Evolutionary conservation across 2,113 vertebrate species (phyloP), one percentile per base, ranked within the genome.

Genomic region (Chitala chitala): DNA sequence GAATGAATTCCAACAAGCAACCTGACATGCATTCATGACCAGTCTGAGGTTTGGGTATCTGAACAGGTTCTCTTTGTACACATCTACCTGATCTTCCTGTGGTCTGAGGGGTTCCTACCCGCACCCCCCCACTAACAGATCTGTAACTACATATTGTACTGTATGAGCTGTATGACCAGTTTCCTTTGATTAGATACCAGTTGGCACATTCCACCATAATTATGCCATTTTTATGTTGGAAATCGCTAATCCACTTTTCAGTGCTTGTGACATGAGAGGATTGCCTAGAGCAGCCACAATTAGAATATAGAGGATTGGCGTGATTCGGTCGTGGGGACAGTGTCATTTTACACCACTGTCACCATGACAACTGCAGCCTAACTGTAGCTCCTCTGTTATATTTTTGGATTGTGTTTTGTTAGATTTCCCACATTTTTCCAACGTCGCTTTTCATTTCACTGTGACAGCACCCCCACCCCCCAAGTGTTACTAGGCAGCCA

Each of bases 301-400:
- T 63, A 63, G 59, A 36, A 36, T 63, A 63, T 29, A 36, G 31
- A 63, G 38, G 59, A 63, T 36, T 63, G 33, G 33, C 33, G 31
- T 33, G 2, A 33, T 15, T 17, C 10, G 33, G 38, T 36, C n/a
- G 38, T 63, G 59, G 29, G 59, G 38, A 63, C 31, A 33, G 13
- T 63, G 38, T 33, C 29, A 59, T 59, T 33, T 61, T 61, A 36
- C 15, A 63, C 31, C 29, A n/a, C 38, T 63, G n/a, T 63, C 59
- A 36, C 59, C 59, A 63, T 63, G 59, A 63, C 59, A 63, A 63
- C 59, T n/a, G n/a, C n/a, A n/a, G n/a, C n/a, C n/a, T n/a, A n/a
- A n/a, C n/a, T n/a, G n/a, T n/a, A n/a, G n/a, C n/a, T 40, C 38
- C 33, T 63, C 59, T 63, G 20, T 63, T 63, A 36, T 63, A 5